Conservation (phyloP, 1,140 invertebrate genomes). For the Pygmarrhopalites habei region DNA sequence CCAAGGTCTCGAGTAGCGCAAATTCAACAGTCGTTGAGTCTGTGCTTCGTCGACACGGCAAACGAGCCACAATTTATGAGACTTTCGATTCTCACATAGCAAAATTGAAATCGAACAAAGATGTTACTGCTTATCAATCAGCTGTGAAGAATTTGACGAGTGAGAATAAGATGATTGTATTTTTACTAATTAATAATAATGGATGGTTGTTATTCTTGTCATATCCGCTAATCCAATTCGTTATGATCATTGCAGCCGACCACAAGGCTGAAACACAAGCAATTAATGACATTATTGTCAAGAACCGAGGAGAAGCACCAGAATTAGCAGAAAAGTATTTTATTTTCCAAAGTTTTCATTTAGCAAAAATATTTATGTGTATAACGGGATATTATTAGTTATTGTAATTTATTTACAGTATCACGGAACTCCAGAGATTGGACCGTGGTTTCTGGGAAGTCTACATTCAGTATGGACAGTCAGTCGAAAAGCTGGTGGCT, state of each 20-base stretch:
- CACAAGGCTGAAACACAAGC: slow-evolving; percentile 52
- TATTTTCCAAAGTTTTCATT: not conserved
- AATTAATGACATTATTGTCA: slow-evolving; percentile 53
- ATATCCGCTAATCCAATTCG: no score
- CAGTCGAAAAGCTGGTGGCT: slow-evolving; percentile 59
- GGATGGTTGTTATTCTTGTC: no score
- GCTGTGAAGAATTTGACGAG: slow-evolving; percentile 56
- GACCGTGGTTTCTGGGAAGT: slow-evolving; percentile 43
- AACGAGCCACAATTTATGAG: slow-evolving; percentile 55
- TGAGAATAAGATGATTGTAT: slow-evolving; percentile 45
- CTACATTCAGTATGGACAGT: slow-evolving; percentile 46
- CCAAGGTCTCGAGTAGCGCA: slow-evolving; percentile 43
- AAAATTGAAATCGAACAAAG: slow-evolving; percentile 59
- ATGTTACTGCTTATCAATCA: slow-evolving; percentile 48
- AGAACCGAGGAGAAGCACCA: slow-evolving; percentile 56
- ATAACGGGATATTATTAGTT: slow-evolving; percentile 3
- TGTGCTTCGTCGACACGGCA: slow-evolving; percentile 56
- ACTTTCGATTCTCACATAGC: slow-evolving; percentile 57
- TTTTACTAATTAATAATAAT: not conserved
- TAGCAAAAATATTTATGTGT: slow-evolving; percentile 1
- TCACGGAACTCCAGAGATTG: slow-evolving; percentile 32
- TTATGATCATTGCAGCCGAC: no score
- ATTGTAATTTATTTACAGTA: slow-evolving; percentile 39
- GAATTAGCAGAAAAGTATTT: slow-evolving; percentile 53
- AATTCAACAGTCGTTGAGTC: slow-evolving; percentile 43